phyloP scores from a whole-genome alignment of 2,888 invertebrate species.

The Camponotus fellah region DNA sequence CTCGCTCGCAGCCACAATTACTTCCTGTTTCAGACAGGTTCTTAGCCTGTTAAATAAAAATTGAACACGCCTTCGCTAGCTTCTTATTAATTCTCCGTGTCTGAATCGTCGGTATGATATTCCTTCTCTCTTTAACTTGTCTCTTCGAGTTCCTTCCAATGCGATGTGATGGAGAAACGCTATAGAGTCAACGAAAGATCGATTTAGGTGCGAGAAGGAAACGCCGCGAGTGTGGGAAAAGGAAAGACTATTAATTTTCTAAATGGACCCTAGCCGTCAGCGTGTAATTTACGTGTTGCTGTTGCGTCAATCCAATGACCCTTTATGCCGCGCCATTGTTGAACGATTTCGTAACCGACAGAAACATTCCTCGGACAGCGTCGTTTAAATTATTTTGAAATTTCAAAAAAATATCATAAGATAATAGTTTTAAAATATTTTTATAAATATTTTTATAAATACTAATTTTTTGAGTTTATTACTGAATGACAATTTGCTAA shows the following conservation, averaged over 20 bases:
- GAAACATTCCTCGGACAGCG: background rate
- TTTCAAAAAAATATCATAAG: slow-evolving; percentile 33
- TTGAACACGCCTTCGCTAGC: slow-evolving; percentile 34
- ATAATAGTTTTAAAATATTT: too few relatives aligned
- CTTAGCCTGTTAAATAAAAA: slow-evolving; percentile 33
- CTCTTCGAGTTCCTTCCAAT: background rate
- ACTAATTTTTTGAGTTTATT: background rate
- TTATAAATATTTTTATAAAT: background rate
- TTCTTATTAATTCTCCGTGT: slow-evolving; percentile 49
- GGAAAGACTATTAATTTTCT: slow-evolving; percentile 65
- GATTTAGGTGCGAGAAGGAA: slow-evolving; percentile 27
- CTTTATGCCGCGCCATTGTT: slow-evolving; percentile 58
- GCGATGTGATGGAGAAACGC: background rate
- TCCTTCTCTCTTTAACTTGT: background rate
- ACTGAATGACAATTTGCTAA: slow-evolving; percentile 33
- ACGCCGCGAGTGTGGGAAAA: background rate
- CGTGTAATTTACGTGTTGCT: slow-evolving; percentile 67
- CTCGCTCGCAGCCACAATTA: slow-evolving; percentile 30
- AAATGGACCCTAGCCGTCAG: slow-evolving; percentile 64
- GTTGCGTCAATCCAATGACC: slow-evolving; percentile 57
- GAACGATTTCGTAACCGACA: slow-evolving; percentile 52
- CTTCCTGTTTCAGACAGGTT: slow-evolving; percentile 50
- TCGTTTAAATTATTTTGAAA: slow-evolving; percentile 55
- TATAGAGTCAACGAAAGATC: background rate
- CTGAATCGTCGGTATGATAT: slow-evolving; percentile 23